A percentile compares a stretch with the other conserved stretches of the same genome.
phyloP scores from a whole-genome alignment of 1,140 invertebrate species.

The Ganaspis sp. region DNA sequence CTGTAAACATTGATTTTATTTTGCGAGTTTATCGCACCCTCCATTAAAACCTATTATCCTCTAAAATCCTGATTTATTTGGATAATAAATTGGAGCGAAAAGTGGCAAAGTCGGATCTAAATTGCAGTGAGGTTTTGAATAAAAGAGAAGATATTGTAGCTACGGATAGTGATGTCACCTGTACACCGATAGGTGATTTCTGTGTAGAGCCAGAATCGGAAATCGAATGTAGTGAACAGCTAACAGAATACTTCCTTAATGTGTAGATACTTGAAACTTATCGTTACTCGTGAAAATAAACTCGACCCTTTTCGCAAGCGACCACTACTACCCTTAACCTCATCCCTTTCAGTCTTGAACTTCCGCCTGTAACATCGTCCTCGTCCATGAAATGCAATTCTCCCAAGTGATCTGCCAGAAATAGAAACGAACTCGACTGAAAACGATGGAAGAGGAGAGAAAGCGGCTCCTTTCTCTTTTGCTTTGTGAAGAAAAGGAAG shows the following conservation, averaged over 20 bases:
- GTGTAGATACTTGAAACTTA: conserved; percentile 21
- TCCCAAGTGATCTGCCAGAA: conserved; percentile 8
- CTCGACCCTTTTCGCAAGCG: conserved; percentile 5
- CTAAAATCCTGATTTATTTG: conserved; percentile 2
- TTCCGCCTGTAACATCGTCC: not conserved
- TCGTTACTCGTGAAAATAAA: conserved; percentile 15
- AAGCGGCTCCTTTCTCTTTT: no score
- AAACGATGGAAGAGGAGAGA: not conserved
- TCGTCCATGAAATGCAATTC: conserved; percentile 22
- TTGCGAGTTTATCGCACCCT: not conserved
- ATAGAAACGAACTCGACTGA: conserved; percentile 21
- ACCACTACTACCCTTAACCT: not conserved
- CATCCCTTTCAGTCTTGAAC: not conserved
- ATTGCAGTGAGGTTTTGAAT: not conserved
- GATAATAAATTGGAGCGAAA: not conserved
- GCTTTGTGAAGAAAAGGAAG: no score
- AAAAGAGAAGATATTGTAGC: not conserved
- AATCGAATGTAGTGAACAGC: conserved; percentile 4
- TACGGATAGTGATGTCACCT: not conserved
- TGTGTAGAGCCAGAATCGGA: not conserved
- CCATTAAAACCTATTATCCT: conserved; percentile 1
- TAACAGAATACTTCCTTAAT: not conserved
- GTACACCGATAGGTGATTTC: not conserved
- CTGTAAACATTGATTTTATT: conserved; percentile 14
- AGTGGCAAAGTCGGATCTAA: not conserved